Evolutionary conservation across 2,888 invertebrate species (phyloP).

Genomic region (Flexamia atlantica): DNA sequence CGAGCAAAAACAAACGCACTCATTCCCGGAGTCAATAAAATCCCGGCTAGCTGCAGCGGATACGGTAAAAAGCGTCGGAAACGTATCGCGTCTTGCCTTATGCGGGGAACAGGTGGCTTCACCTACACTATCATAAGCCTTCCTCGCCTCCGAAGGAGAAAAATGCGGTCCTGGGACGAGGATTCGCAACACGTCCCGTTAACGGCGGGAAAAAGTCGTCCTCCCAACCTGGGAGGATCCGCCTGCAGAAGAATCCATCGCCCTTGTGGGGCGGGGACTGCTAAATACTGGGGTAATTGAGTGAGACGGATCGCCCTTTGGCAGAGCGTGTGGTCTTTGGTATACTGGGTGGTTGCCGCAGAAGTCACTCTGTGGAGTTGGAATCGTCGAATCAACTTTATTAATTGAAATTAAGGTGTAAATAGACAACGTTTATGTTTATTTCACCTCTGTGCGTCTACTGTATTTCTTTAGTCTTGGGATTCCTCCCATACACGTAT

Average conservation of each 20-base stretch:
- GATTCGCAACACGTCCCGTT: constrained; percentile 31
- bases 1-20: constrained; percentile 41
- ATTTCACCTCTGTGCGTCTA: too few species aligned
- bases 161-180: background rate
- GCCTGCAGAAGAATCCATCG: background rate
- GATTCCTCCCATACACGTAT: too few species aligned
- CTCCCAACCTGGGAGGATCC: background rate
- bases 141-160: background rate
- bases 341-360: background rate
- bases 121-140: constrained; percentile 34
- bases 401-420: too few species aligned
- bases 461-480: too few species aligned
- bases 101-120: background rate
- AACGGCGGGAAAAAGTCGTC: constrained; percentile 16
- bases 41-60: constrained; percentile 47
- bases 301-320: background rate
- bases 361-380: too few species aligned
- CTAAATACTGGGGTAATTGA: constrained; percentile 21
- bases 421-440: too few species aligned
- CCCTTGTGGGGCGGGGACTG: constrained; percentile 9
- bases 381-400: too few species aligned
- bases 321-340: background rate
- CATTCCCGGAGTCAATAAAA: constrained; percentile 54
- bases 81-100: constrained; percentile 47
- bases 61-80: constrained; percentile 50